Base-by-base conservation (phyloP, 2,888 invertebrate species). In the Heliconius sara region DNA sequence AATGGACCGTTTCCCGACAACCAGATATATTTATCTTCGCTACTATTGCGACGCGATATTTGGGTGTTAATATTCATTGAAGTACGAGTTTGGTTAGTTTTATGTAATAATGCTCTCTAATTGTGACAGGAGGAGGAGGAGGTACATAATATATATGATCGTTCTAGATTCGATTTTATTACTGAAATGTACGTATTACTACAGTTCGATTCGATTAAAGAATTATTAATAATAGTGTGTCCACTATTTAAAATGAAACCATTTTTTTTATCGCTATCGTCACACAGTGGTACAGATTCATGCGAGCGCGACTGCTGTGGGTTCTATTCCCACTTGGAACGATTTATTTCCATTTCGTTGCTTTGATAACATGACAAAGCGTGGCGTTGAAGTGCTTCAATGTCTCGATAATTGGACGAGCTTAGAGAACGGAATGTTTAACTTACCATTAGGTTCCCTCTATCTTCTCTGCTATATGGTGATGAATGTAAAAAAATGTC, bases 61-160 rank as follows among this genome's bases (percentile, higher is more conserved):
- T 89, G 88, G 89, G 90, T 92, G 94, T 95, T 94, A 94, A 94
- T 94, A 95, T 94, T 95, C 93, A 93, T 93, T 92, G 92, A 89
- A 89, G 88, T 87, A 90, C 43, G 43, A 47, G 70, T 70, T 70
- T 39, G 70, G 70, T 25, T 70, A 25, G 70, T 70, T 70, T 16
- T 25, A 2, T n/a, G 43, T 70, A 43, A 70, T 47, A 70, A 16
- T 25, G 25, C 25, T 43, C 43, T 39, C 68, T n/a, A 43, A 10
- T 43, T 34, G 13, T 47, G 43, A 43, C n/a, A 43, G 6, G 5
- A 25, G 25, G 68, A 25, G 39, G 0, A 30, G 30, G 30, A 30
- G 30, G 39, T 7, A 63, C n/a, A n/a, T 63, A 63, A 12, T n/a
- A 25, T 63, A 10, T 1, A 12, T 63, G 52, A 6, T 52, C 52